Percentiles rank a stretch among this genome's conserved stretches.
Conservation (phyloP, 2,888 invertebrate species). For the Tinea trinotella region DNA sequence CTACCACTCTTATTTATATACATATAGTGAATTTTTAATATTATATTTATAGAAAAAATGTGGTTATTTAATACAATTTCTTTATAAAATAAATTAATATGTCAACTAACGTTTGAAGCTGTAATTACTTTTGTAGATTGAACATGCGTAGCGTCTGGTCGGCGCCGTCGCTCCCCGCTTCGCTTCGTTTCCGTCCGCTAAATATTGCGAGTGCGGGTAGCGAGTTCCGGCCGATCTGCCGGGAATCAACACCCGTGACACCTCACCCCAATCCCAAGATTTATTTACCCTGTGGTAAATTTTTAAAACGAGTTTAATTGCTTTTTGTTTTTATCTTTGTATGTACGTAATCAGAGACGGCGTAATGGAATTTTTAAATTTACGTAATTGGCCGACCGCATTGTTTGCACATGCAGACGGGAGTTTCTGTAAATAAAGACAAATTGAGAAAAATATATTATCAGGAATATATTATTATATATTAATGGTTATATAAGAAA, state of each 20-base stretch:
- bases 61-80: neutral
- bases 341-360: slow-evolving; percentile 4
- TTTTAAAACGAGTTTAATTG: slow-evolving; percentile 17
- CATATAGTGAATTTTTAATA: no score
- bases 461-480: no score
- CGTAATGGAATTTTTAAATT: slow-evolving; percentile 13
- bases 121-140: neutral
- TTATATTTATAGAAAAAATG: no score
- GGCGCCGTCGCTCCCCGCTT: slow-evolving; percentile 5
- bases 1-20: no score
- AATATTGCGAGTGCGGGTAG: slow-evolving; percentile 18
- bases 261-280: slow-evolving; percentile 14
- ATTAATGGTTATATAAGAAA: no score
- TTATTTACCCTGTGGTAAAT: slow-evolving; percentile 16
- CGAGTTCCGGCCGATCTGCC: slow-evolving; percentile 18
- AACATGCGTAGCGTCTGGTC: slow-evolving; percentile 5
- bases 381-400: neutral
- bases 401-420: no score
- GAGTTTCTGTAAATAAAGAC: no score
- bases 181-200: slow-evolving; percentile 14
- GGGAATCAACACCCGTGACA: slow-evolving; percentile 18
- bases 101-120: neutral
- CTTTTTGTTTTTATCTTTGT: slow-evolving; percentile 13
- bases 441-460: no score
- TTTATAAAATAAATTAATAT: neutral